Conservation (phyloP, 2,113 vertebrate genomes). For the Oceanodroma tethys region DNA sequence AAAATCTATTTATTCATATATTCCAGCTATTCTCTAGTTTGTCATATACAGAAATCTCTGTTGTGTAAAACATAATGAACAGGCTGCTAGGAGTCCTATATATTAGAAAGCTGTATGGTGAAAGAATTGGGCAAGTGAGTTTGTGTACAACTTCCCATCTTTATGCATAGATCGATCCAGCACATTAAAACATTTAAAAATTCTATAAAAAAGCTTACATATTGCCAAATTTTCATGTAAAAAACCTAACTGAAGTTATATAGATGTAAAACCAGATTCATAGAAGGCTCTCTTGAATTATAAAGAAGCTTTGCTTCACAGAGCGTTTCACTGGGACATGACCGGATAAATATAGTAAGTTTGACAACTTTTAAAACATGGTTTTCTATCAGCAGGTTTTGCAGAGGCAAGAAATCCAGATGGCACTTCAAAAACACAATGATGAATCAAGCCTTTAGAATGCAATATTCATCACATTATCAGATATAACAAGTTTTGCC, state of each 20-base stretch:
- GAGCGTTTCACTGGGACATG: neutral
- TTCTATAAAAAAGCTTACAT: neutral
- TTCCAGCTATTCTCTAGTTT: neutral
- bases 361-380: neutral
- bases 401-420: constrained; percentile 17
- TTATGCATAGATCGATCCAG: neutral
- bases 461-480: constrained; percentile 52
- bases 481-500: constrained; percentile 23
- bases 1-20: neutral
- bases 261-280: neutral
- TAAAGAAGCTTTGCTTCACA: neutral
- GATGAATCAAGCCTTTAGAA: constrained; percentile 42
- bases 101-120: neutral
- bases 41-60: neutral
- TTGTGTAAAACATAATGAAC: neutral
- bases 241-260: neutral
- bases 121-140: neutral
- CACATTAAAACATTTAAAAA: neutral
- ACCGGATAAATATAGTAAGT: neutral
- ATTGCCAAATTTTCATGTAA: neutral
- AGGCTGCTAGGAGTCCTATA: neutral
- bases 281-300: neutral
- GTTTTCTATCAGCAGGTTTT: neutral
- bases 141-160: neutral
- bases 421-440: constrained; percentile 8